Percentiles rank a stretch among this genome's conserved stretches.
phyloP scores from a whole-genome alignment of 2,888 invertebrate species.

The Zonitis immaculata region DNA sequence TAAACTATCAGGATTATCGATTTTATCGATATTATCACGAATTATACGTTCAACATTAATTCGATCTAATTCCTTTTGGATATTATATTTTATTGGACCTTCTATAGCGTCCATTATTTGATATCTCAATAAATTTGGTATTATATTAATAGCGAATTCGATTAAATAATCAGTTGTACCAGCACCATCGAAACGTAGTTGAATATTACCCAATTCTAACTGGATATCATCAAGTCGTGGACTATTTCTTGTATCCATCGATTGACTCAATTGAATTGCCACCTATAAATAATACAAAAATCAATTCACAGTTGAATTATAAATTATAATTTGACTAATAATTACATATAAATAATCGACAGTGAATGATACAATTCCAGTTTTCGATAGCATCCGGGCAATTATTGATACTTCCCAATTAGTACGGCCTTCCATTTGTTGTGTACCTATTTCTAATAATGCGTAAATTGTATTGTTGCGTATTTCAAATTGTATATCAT shows the following conservation, averaged over 20 bases:
- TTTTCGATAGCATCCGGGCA: slow-evolving; percentile 62
- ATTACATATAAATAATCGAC: slow-evolving; percentile 68
- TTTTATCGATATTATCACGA: slow-evolving; percentile 62
- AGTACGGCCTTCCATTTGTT: slow-evolving; percentile 69
- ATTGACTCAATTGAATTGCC: slow-evolving; percentile 65
- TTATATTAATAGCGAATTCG: slow-evolving; percentile 73
- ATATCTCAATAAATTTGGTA: slow-evolving; percentile 80
- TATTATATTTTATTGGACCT: slow-evolving; percentile 66
- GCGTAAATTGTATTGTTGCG: slow-evolving; percentile 65
- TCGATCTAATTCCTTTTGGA: slow-evolving; percentile 69
- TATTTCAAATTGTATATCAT: slow-evolving; percentile 69
- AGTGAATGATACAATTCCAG: slow-evolving; percentile 71
- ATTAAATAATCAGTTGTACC: slow-evolving; percentile 81
- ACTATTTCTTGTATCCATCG: slow-evolving; percentile 69
- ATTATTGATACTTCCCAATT: slow-evolving; percentile 73
- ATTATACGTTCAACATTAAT: slow-evolving; percentile 71
- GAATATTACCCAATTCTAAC: slow-evolving; percentile 78
- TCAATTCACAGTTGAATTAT: not conserved
- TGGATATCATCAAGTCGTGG: slow-evolving; percentile 70
- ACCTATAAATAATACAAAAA: no score
- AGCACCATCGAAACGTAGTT: slow-evolving; percentile 76
- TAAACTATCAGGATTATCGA: slow-evolving; percentile 51
- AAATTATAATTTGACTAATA: no score
- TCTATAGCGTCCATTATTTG: slow-evolving; percentile 85
- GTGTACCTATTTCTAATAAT: slow-evolving; percentile 72